Percentiles rank a stretch among this genome's conserved stretches.
phyloP scores from a whole-genome alignment of 2,888 invertebrate genomes.

The Thymelicus lineola region DNA sequence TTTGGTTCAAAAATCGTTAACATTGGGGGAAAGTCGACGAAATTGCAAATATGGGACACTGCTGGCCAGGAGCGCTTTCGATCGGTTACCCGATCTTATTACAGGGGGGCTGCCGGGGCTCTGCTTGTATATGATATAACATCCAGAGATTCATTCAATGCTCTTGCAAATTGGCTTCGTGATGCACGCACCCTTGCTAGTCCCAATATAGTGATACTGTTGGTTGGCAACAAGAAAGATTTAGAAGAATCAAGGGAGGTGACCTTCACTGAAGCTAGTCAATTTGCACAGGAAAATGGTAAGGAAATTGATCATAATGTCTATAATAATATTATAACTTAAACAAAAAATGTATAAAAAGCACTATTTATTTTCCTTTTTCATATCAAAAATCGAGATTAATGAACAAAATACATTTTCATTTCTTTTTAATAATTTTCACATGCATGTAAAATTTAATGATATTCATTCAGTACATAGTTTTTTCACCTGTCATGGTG shows the following conservation, averaged over 20 bases:
- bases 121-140: slow-evolving; percentile 96
- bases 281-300: slow-evolving; percentile 95
- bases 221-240: slow-evolving; percentile 94
- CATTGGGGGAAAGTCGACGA: slow-evolving; percentile 92
- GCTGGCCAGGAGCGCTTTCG: slow-evolving; percentile 99
- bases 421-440: too few species aligned
- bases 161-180: slow-evolving; percentile 93
- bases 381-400: too few species aligned
- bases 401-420: too few species aligned
- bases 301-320: slow-evolving; percentile 43
- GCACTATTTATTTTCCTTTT: too few species aligned
- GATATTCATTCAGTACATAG: too few species aligned
- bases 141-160: slow-evolving; percentile 96
- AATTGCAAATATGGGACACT: slow-evolving; percentile 94
- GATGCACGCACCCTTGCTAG: slow-evolving; percentile 93
- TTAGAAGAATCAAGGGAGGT: slow-evolving; percentile 92
- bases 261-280: slow-evolving; percentile 92
- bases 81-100: slow-evolving; percentile 94
- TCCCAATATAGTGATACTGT: slow-evolving; percentile 91
- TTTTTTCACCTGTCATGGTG: too few species aligned
- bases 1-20: slow-evolving; percentile 94
- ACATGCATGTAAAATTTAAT: too few species aligned
- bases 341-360: too few species aligned
- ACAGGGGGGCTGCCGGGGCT: slow-evolving; percentile 96
- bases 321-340: too few species aligned